Base-by-base conservation (phyloP, 2,888 invertebrate genomes). In the Lysandra bellargus region DNA sequence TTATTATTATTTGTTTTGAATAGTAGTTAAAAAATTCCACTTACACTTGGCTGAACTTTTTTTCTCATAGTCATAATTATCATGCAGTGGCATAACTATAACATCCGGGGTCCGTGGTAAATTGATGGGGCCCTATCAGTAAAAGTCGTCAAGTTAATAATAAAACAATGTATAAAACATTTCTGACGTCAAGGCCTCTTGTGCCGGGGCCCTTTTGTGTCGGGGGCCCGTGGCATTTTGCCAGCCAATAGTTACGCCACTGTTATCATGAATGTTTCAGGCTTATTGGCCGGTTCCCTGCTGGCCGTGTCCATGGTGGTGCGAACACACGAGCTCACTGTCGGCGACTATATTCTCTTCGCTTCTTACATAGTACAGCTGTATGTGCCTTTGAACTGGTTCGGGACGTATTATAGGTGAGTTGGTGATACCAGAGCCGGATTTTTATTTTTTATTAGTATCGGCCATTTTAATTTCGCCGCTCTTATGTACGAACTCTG, bases 281-380 rank as follows among this genome's bases (percentile, higher is more conserved):
- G 99, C 78, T 94, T 99, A 30, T 90, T 99, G 75, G 96, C 96
- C 57, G 99, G 99, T 0, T 98, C 98, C 0, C 90, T 99, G 81
- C 95, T 99, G 7, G 98, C 98, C 88, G 97, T 98, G 0, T 97
- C 97, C 86, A 96, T 98, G 95, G 98, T 98, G 33, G 97, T 97
- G 0, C 91, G 95, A 64, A 92, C 95, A 12, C 90, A 96, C 80
- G 94, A 95, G 4, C 93, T 99, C 44, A 98, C 98, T 0, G 97
- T 99, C 17, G 99, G 99, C 44, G 99, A 99, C 88, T 99, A 99
- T 89, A 98, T 99, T 0, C 95, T 99, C 30, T 99, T 99, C 92
- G 97, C 98, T 0, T 97, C 98, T 1, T 99, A 99, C 87, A 97
- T 99, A 33, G 96, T 98, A 82, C 99, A 98, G 87, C 94, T 99